Conservation (phyloP, 2,888 invertebrate genomes). For the Nymphalis polychloros region DNA sequence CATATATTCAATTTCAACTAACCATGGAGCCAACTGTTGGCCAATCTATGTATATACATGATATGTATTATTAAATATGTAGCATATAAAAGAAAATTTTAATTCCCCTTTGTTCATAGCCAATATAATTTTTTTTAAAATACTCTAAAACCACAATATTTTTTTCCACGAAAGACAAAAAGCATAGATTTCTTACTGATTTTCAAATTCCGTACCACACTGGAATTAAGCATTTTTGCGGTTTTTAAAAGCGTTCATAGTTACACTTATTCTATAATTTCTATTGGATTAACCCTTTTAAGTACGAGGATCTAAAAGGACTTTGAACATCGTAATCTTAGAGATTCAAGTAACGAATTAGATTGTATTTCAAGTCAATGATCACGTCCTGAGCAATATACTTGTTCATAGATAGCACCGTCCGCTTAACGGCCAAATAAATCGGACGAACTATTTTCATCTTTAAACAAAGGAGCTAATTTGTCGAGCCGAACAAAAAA, state of each 20-base stretch:
- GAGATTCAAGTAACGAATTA: background rate
- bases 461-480: constrained; percentile 37
- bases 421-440: constrained; percentile 7
- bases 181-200: too few relatives aligned
- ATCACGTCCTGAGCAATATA: constrained; percentile 12
- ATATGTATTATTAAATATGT: too few relatives aligned
- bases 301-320: too few relatives aligned
- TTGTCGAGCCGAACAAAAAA: constrained; percentile 32
- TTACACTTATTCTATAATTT: background rate
- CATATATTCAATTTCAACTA: too few relatives aligned
- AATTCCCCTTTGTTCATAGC: too few relatives aligned
- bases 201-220: too few relatives aligned
- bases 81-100: too few relatives aligned
- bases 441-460: constrained; percentile 35
- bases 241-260: background rate
- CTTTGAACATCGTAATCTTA: background rate
- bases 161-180: too few relatives aligned
- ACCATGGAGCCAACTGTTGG: too few relatives aligned
- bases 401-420: background rate
- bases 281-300: background rate
- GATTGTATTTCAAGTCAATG: constrained; percentile 16
- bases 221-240: background rate
- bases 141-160: too few relatives aligned
- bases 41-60: too few relatives aligned
- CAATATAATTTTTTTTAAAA: too few relatives aligned